Evolutionary conservation across 2,797 vertebrate genomes (phyloP).

Genomic region (Cirrhinus mrigala): DNA sequence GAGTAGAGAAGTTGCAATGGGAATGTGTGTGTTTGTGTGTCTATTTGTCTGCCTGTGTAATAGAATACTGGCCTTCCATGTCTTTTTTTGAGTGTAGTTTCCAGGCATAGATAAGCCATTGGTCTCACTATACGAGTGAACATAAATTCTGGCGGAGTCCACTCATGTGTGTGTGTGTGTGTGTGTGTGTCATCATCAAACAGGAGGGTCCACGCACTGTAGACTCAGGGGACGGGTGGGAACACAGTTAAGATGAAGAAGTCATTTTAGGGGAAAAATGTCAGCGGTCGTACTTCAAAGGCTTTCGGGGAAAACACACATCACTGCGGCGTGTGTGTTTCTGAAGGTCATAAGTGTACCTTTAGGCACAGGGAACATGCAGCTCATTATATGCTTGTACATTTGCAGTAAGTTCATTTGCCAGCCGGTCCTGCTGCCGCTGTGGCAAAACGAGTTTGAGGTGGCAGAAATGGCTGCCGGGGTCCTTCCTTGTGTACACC

Average conservation of each 20-base stretch:
- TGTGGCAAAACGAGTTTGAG: conserved; percentile 61
- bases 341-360: conserved; percentile 52
- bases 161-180: conserved; percentile 7
- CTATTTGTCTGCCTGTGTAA: conserved; percentile 20
- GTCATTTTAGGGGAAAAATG: conserved; percentile 55
- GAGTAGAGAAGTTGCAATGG: conserved; percentile 69
- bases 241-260: conserved; percentile 52
- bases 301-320: conserved; percentile 45
- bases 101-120: conserved; percentile 76
- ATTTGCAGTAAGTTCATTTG: conserved; percentile 59
- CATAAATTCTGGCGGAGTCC: conserved; percentile 66
- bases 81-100: conserved; percentile 73
- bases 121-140: conserved; percentile 74
- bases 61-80: conserved; percentile 62
- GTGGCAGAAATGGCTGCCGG: conserved; percentile 58
- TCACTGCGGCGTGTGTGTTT: conserved; percentile 47
- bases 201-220: conserved; percentile 35
- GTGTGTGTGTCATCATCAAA: conserved; percentile 40
- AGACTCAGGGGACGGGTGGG: conserved; percentile 37
- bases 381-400: conserved; percentile 64
- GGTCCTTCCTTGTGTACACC: conserved; percentile 14
- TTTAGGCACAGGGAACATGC: conserved; percentile 57
- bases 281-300: conserved; percentile 54
- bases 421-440: conserved; percentile 42
- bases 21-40: conserved; percentile 52